Evolutionary conservation across 1,140 invertebrate genomes (phyloP).

Genomic region (Calliphora vicina): DNA sequence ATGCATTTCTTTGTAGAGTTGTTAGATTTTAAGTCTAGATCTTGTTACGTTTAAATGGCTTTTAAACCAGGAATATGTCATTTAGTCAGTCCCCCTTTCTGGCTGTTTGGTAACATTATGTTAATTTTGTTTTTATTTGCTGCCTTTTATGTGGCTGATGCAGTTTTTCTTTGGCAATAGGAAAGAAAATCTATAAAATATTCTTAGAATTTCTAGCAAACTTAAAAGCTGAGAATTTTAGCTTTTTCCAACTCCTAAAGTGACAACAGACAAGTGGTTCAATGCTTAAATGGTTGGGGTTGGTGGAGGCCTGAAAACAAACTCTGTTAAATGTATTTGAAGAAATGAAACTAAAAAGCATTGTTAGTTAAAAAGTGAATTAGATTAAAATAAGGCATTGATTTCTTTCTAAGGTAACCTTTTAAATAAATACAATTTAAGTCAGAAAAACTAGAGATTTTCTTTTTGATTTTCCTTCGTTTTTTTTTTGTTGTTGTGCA

Average conservation of each 20-base stretch:
- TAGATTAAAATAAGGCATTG: not conserved
- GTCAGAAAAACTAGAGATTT: not conserved
- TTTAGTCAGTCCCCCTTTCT: not conserved
- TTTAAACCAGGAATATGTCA: not conserved
- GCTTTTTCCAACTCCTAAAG: not conserved
- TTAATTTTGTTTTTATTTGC: not conserved
- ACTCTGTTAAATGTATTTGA: not conserved
- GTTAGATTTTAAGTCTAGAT: not conserved
- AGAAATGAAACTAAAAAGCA: not conserved
- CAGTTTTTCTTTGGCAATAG: not conserved
- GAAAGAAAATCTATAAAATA: not conserved
- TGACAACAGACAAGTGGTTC: not conserved
- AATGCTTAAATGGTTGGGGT: not conserved
- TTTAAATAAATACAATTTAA: not conserved
- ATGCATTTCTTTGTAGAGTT: no score
- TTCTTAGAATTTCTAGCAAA: not conserved
- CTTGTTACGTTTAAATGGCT: not conserved
- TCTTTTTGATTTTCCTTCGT: not conserved
- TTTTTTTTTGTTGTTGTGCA: no score
- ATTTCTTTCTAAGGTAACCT: not conserved
- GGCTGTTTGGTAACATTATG: not conserved
- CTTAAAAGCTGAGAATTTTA: not conserved
- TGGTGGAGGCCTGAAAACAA: not conserved
- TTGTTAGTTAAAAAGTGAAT: conserved; percentile 1
- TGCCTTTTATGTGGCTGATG: not conserved